These are phyloP conservation scores for Babyrousa celebensis DNA, from an alignment of 2,797 vertebrate genomes.

Conservation along the genomic window DNA sequence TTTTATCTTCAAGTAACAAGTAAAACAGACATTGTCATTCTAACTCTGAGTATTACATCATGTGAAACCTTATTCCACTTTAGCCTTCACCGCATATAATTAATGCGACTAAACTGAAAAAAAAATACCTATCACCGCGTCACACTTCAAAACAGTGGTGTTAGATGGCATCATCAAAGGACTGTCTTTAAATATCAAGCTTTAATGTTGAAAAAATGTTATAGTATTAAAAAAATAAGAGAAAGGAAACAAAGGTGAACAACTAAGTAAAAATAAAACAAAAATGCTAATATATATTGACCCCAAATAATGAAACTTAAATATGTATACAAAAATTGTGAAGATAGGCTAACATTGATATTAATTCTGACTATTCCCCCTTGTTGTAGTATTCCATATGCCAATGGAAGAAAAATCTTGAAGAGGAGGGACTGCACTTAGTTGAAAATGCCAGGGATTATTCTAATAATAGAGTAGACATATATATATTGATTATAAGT, in stretches of 20 bases:
- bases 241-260: not conserved
- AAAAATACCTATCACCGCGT: not conserved
- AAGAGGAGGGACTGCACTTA: not conserved
- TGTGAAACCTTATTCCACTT: not conserved
- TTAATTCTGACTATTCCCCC: not conserved
- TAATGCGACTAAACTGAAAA: not conserved
- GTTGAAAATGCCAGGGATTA: not conserved
- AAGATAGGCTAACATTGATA: not conserved
- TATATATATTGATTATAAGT: not conserved
- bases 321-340: not conserved
- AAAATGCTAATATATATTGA: not conserved
- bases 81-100: not conserved
- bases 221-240: not conserved
- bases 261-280: not conserved
- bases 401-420: not conserved
- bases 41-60: not conserved
- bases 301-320: not conserved
- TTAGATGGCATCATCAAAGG: not conserved
- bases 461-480: not conserved
- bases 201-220: not conserved
- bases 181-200: not conserved
- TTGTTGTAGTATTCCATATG: not conserved
- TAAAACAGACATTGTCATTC: not conserved
- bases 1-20: not conserved
- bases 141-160: not conserved